These are phyloP conservation scores for Orchesella cincta DNA, from an alignment of 1,140 invertebrate genomes.

Conservation along the genomic window DNA sequence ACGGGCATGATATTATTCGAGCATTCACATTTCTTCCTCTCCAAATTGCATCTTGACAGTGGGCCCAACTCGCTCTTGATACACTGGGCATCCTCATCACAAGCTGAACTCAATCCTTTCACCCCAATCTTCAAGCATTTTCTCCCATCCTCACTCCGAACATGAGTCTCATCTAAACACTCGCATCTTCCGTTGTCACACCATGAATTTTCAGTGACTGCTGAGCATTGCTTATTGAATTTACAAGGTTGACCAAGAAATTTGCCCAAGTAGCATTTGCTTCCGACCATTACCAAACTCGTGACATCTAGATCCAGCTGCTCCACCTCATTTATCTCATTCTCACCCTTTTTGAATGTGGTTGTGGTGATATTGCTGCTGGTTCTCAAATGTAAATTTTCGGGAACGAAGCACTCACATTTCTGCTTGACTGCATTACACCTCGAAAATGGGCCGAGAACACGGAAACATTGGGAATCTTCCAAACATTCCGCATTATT, in stretches of 20 bases:
- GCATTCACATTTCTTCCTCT: conserved; percentile 42
- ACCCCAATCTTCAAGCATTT: conserved; percentile 46
- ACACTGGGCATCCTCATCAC: conserved; percentile 48
- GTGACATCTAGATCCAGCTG: background rate
- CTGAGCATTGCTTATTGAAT: conserved; percentile 45
- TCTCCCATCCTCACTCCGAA: conserved; percentile 39
- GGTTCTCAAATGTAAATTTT: background rate
- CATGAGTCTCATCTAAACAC: conserved; percentile 40
- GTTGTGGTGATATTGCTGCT: background rate
- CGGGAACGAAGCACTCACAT: conserved; percentile 46
- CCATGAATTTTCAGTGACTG: conserved; percentile 32
- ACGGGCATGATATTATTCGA: conserved; percentile 39
- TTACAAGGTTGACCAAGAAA: conserved; percentile 43
- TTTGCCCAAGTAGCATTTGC: conserved; percentile 44
- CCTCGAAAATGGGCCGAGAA: conserved; percentile 41
- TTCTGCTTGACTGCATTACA: conserved; percentile 38
- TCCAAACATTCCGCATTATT: conserved; percentile 38
- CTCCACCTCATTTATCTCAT: background rate
- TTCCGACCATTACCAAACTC: conserved; percentile 22
- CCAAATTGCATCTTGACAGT: conserved; percentile 33
- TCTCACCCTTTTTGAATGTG: background rate
- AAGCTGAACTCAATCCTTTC: conserved; percentile 41
- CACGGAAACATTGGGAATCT: conserved; percentile 35
- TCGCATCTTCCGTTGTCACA: conserved; percentile 44
- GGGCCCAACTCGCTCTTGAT: conserved; percentile 34